A percentile compares a stretch with the other conserved stretches of the same genome.
phyloP scores from a whole-genome alignment of 2,888 invertebrate species.

The Baccha elongata region DNA sequence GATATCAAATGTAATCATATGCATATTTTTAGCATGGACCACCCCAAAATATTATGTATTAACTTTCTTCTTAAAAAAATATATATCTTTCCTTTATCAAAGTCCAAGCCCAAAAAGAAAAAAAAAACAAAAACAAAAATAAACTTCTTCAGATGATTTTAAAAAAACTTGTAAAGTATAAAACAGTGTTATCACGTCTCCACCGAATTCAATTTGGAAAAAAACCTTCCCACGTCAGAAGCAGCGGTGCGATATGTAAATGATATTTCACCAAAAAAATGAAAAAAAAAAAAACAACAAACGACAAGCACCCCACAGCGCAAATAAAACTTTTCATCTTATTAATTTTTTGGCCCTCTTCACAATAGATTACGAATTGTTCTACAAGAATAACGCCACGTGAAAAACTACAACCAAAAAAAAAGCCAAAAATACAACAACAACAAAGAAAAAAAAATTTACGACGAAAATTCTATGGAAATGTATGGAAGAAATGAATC shows the following conservation, averaged over 20 bases:
- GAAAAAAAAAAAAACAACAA: conserved; percentile 12
- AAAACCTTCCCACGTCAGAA: conserved; percentile 45
- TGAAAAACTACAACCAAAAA: conserved; percentile 55
- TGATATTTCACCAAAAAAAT: conserved; percentile 42
- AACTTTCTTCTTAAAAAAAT: too few relatives aligned
- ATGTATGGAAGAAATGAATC: conserved; percentile 14
- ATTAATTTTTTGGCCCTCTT: conserved; percentile 70
- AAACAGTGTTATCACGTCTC: conserved; percentile 61
- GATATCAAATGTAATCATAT: too few relatives aligned
- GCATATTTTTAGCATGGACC: too few relatives aligned
- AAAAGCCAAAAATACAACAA: not conserved
- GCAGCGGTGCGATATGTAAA: conserved; percentile 59
- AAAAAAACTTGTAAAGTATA: conserved; percentile 60
- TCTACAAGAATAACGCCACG: conserved; percentile 66
- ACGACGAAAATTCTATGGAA: conserved; percentile 18
- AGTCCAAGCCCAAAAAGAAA: conserved; percentile 1
- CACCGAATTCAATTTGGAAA: conserved; percentile 68
- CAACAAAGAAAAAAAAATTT: conserved; percentile 7
- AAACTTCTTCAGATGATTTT: conserved; percentile 1
- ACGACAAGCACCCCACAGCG: conserved; percentile 62
- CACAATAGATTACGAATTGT: conserved; percentile 71
- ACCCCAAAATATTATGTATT: too few relatives aligned
- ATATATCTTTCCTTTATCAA: not conserved
- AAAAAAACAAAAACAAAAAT: conserved; percentile 7
- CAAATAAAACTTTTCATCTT: conserved; percentile 72